Percentiles rank a stretch among this genome's conserved stretches.
Evolutionary conservation across 2,797 vertebrate genomes (phyloP).

Genomic region (Anguilla megastoma): DNA sequence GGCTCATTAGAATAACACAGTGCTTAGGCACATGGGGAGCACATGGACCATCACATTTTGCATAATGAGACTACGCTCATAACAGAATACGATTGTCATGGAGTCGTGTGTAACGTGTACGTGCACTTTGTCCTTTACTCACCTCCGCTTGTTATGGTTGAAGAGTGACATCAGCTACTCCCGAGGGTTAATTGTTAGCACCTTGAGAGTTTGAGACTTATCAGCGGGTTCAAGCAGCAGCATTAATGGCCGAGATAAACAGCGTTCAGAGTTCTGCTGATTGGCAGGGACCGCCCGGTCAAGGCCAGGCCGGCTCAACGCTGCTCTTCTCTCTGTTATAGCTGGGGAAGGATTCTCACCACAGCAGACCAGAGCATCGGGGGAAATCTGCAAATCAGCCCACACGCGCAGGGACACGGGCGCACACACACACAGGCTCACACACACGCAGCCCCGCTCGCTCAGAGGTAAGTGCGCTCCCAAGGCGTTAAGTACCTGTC

Average conservation of each 20-base stretch:
- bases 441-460: background rate
- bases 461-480: background rate
- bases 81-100: background rate
- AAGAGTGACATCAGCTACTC: background rate
- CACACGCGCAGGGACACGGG: slow-evolving; percentile 4
- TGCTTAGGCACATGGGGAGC: background rate
- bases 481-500: background rate
- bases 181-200: slow-evolving; percentile 49
- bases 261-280: slow-evolving; percentile 47
- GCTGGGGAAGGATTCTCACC: background rate
- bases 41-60: background rate
- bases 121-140: background rate
- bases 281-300: slow-evolving; percentile 39
- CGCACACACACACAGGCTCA: slow-evolving; percentile 22
- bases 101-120: background rate
- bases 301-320: slow-evolving; percentile 24
- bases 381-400: background rate
- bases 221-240: slow-evolving; percentile 28
- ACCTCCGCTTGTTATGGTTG: background rate
- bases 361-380: background rate
- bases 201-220: slow-evolving; percentile 13
- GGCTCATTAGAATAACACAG: background rate
- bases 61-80: background rate
- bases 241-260: slow-evolving; percentile 52
- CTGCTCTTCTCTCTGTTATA: slow-evolving; percentile 29